phyloP scores from a whole-genome alignment of 2,888 invertebrate genomes.

The Camptogramma bilineatum region DNA sequence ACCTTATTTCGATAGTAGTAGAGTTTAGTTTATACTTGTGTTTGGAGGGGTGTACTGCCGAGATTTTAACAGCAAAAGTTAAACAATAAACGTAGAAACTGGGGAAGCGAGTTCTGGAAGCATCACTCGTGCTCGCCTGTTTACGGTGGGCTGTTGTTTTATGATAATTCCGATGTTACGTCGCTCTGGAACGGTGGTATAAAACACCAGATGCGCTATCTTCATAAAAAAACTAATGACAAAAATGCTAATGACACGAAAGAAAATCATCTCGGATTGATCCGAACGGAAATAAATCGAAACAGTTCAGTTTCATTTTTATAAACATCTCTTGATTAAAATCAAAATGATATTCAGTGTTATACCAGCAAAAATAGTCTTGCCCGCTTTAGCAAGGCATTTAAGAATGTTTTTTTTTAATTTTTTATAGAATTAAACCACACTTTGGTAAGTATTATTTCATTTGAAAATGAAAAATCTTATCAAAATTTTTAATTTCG shows the following conservation, averaged over 20 bases:
- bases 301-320: too few relatives aligned
- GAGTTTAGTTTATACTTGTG: constrained; percentile 23
- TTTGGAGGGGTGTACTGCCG: constrained; percentile 37
- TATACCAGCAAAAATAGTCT: too few relatives aligned
- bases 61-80: constrained; percentile 47
- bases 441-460: too few relatives aligned
- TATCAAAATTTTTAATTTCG: too few relatives aligned
- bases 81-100: constrained; percentile 47
- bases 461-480: too few relatives aligned
- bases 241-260: not conserved
- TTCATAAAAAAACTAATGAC: constrained; percentile 1
- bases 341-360: too few relatives aligned
- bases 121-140: constrained; percentile 40
- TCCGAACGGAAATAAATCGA: not conserved
- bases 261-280: not conserved
- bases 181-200: constrained; percentile 19
- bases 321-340: too few relatives aligned
- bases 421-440: too few relatives aligned
- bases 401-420: too few relatives aligned
- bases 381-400: too few relatives aligned
- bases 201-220: constrained; percentile 14
- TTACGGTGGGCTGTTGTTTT: constrained; percentile 44
- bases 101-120: constrained; percentile 41
- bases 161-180: constrained; percentile 43
- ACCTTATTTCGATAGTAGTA: constrained; percentile 24